These are phyloP conservation scores for Plumapathes pennacea DNA, from an alignment of 92 coral and sea anemone species.

Conservation along the genomic window DNA sequence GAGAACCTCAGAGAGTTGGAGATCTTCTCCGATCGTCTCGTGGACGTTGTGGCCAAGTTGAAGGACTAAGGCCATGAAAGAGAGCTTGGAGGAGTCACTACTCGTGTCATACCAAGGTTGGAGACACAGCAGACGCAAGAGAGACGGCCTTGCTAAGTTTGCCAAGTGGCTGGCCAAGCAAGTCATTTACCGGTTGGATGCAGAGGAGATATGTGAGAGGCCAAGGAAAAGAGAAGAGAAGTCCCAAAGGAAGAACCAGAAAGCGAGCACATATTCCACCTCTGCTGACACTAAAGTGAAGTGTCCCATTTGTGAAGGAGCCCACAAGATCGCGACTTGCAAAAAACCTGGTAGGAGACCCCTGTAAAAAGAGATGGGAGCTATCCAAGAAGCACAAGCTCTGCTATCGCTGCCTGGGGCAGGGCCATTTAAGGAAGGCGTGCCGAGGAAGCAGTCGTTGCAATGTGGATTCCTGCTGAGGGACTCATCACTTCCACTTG, in stretches of 20 bases:
- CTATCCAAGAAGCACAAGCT: slow-evolving; percentile 1
- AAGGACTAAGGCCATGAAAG: slow-evolving; percentile 28
- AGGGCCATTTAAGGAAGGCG: slow-evolving; percentile 3
- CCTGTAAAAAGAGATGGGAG: not conserved
- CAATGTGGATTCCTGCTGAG: slow-evolving; percentile 8
- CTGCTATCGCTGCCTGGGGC: slow-evolving; percentile 5
- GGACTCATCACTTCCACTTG: slow-evolving; percentile 42
- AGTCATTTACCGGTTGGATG: slow-evolving; percentile 11
- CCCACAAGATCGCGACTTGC: not conserved
- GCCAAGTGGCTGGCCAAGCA: slow-evolving; percentile 17
- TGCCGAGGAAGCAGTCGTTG: slow-evolving; percentile 14
- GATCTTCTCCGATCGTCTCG: slow-evolving; percentile 30
- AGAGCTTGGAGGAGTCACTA: slow-evolving; percentile 13
- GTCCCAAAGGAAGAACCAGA: too few species aligned
- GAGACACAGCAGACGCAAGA: not conserved
- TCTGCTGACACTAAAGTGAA: not conserved
- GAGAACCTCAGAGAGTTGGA: slow-evolving; percentile 44
- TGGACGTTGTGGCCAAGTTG: slow-evolving; percentile 36
- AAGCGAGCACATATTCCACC: too few species aligned
- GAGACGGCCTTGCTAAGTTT: slow-evolving; percentile 6
- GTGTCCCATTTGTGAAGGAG: not conserved
- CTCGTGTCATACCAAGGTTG: slow-evolving; percentile 24
- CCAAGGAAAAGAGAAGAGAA: not conserved
- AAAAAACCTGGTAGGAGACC: not conserved
- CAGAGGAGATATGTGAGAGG: slow-evolving; percentile 12